These are phyloP conservation scores for Dorcus parallelipipedus DNA, from an alignment of 2,888 invertebrate species.

Conservation along the genomic window DNA sequence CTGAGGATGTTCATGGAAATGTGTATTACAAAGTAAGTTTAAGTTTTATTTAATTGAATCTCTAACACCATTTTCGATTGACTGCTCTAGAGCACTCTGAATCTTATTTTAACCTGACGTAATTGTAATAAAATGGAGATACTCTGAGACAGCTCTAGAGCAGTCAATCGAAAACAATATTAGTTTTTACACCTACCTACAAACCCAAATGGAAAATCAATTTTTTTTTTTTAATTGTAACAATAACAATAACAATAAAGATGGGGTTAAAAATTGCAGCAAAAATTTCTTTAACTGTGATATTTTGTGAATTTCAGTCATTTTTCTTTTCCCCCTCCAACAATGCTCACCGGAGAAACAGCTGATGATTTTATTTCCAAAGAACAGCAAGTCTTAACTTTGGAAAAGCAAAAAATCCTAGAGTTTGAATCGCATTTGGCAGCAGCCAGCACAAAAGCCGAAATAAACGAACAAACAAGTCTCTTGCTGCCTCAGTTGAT, in stretches of 20 bases:
- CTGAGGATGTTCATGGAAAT: constrained; percentile 90
- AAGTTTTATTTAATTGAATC: neutral
- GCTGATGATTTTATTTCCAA: constrained; percentile 58
- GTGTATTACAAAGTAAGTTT: constrained; percentile 85
- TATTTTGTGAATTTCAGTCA: constrained; percentile 49
- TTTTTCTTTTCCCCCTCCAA: constrained; percentile 69
- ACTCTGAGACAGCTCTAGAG: no score
- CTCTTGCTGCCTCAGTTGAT: constrained; percentile 81
- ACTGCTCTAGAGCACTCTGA: no score
- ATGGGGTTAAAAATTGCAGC: no score
- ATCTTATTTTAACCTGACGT: no score
- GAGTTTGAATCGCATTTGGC: constrained; percentile 92
- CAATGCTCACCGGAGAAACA: constrained; percentile 56
- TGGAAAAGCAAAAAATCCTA: constrained; percentile 75
- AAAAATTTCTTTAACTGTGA: no score
- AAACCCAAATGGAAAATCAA: no score
- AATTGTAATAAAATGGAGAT: no score
- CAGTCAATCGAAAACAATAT: no score
- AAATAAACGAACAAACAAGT: constrained; percentile 87
- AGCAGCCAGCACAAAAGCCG: constrained; percentile 81
- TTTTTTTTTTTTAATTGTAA: no score
- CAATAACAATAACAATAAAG: no score
- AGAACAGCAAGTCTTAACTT: constrained; percentile 64
- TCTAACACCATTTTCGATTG: no score
- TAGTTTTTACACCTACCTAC: no score